A percentile compares a stretch with the other conserved stretches of the same genome.
phyloP scores from a whole-genome alignment of 2,113 vertebrate genomes.

The Laterallus jamaicensis region DNA sequence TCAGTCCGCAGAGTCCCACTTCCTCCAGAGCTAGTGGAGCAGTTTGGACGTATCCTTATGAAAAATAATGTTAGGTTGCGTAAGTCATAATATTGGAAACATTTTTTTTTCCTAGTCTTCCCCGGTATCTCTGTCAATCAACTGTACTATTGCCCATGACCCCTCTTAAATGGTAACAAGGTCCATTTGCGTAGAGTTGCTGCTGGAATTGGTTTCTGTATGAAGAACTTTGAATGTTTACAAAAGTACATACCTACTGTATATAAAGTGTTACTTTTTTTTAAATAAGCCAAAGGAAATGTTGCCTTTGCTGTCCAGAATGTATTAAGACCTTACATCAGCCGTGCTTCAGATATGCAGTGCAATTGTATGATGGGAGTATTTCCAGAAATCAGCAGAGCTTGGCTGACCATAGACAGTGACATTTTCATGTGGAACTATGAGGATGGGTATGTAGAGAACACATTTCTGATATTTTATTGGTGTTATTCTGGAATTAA shows the following conservation, averaged over 20 bases:
- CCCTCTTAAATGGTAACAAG: neutral
- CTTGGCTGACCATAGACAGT: conserved; percentile 97
- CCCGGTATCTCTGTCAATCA: neutral
- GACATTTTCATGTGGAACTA: conserved; percentile 99
- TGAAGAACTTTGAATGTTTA: neutral
- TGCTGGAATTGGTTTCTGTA: neutral
- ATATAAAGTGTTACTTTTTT: neutral
- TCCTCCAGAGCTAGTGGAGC: conserved; percentile 94
- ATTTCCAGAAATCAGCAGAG: conserved; percentile 92
- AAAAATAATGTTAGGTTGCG: neutral
- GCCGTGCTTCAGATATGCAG: conserved; percentile 88
- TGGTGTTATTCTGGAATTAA: neutral
- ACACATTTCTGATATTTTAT: neutral
- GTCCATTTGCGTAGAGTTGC: neutral
- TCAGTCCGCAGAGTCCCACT: conserved; percentile 89
- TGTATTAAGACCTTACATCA: conserved; percentile 78
- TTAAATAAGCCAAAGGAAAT: neutral
- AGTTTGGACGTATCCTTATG: conserved; percentile 97
- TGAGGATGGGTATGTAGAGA: conserved; percentile 89
- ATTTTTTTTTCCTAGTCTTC: neutral
- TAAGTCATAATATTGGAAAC: neutral
- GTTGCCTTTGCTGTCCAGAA: neutral
- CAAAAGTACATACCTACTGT: neutral
- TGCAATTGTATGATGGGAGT: conserved; percentile 99
- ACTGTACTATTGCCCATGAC: fast-evolving